Base-by-base conservation (phyloP, 2,797 vertebrate species). In the Serranus cabrilla region DNA sequence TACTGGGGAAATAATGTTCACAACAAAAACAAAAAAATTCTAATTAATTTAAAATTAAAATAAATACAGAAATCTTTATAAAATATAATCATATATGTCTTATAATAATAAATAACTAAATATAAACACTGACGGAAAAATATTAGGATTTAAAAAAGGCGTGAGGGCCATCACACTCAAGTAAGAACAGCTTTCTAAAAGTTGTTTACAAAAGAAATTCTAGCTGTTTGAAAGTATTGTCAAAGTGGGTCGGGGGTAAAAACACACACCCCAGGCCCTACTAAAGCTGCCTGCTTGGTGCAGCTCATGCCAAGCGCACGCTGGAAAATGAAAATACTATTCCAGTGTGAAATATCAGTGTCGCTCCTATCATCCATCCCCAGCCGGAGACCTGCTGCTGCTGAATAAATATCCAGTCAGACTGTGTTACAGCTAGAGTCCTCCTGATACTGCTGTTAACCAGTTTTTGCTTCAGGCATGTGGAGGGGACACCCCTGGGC, bases 391-490 rank as follows among this genome's bases (percentile, higher is more conserved):
- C 84, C 80, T 82, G 85, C 91, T 84, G 91, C 87, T 86, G 86
- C 83, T 90, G 78, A 34, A 81, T 83, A 91, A 92, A 92, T 86
- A 91, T 76, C 74, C 76, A 82, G 70, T 56, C 80, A 45, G 81
- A 62, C 81, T 47, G 37, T 16, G 62, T 88, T 92, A 74, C 81
- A 77, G 78, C 54, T 55, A 3, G 7, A 59, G 69, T 75, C 78
- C 45, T 72, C 50, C 58, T 51, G 43, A 82, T 71, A 57, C 77
- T 59, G 80, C 65, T 51, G 78, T 70, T 82, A 50, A 83, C 81
- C 39, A 42, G 61, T 72, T 86, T 90, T 91, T 90, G 81, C 78
- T 89, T 81, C 82, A 91, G 82, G 75, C 87, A 87, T 89, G 64
- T 37, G 52, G 82, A 85, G 39, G 80, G 82, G 85, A 90, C 86